Conservation (phyloP, 2,888 invertebrate genomes). For the Dryadula phaetusa region DNA sequence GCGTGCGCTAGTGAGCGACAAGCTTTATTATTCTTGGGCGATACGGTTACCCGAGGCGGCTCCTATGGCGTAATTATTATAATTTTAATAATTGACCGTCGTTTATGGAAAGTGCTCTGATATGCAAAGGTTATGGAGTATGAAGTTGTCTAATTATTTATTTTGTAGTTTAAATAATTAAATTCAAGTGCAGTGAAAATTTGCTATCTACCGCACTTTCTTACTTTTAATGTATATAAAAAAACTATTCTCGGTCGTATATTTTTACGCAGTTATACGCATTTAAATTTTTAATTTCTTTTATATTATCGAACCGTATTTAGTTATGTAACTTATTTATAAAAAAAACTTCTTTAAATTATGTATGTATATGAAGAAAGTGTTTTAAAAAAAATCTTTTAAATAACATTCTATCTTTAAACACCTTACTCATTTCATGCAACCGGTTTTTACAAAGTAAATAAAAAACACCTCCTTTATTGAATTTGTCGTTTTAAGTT, state of each 20-base stretch:
- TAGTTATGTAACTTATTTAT: not conserved
- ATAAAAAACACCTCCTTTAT: slow-evolving; percentile 18
- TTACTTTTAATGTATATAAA: no score
- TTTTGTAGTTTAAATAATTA: slow-evolving; percentile 18
- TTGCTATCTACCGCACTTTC: no score
- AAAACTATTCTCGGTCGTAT: no score
- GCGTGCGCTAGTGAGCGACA: slow-evolving; percentile 60
- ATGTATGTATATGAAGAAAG: not conserved
- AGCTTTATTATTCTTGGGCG: slow-evolving; percentile 66
- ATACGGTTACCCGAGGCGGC: slow-evolving; percentile 46
- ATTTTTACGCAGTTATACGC: no score
- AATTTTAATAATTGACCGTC: slow-evolving; percentile 44
- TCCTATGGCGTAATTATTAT: slow-evolving; percentile 48
- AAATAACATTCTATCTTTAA: not conserved
- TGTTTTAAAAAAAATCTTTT: not conserved
- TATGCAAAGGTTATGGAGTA: slow-evolving; percentile 38
- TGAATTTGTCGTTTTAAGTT: slow-evolving; percentile 31
- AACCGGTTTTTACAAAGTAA: not conserved
- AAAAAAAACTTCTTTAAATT: not conserved
- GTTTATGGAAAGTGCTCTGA: slow-evolving; percentile 36
- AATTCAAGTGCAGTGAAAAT: not conserved
- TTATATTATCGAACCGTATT: not conserved
- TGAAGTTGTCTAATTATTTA: slow-evolving; percentile 28
- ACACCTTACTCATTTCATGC: slow-evolving; percentile 6
- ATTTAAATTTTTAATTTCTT: no score